Conservation (phyloP, 2,888 invertebrate species). For the Danaus chrysippus region DNA sequence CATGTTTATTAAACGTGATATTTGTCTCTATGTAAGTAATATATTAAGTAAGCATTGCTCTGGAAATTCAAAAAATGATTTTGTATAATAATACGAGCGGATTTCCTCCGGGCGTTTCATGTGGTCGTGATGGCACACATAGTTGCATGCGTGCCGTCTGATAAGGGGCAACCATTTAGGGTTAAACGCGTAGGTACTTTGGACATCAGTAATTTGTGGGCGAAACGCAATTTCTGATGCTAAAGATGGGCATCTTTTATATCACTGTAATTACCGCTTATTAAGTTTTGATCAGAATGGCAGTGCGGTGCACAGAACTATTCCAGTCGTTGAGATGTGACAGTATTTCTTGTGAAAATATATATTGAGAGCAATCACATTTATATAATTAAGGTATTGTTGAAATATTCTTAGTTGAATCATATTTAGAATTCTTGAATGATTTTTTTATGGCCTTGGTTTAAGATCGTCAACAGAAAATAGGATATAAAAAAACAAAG, state of each 20-base stretch:
- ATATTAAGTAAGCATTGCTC: neutral
- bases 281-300: neutral
- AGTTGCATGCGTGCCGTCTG: neutral
- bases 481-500: too few relatives aligned
- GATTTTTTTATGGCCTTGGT: too few relatives aligned
- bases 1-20: too few relatives aligned
- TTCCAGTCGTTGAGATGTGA: too few relatives aligned
- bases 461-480: too few relatives aligned
- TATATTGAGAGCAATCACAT: too few relatives aligned
- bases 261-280: neutral
- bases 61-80: neutral
- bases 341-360: too few relatives aligned
- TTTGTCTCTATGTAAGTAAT: neutral
- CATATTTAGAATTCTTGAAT: too few relatives aligned
- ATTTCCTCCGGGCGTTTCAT: neutral
- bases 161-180: neutral
- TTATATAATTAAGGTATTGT: too few relatives aligned
- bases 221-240: constrained; percentile 1
- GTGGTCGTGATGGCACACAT: neutral
- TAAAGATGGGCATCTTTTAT: neutral
- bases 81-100: neutral
- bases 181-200: neutral
- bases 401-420: too few relatives aligned
- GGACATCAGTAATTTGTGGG: constrained; percentile 2
- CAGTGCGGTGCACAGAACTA: too few relatives aligned